Evolutionary conservation across 2,113 vertebrate species (phyloP).

Genomic region (Tragelaphus scriptus): DNA sequence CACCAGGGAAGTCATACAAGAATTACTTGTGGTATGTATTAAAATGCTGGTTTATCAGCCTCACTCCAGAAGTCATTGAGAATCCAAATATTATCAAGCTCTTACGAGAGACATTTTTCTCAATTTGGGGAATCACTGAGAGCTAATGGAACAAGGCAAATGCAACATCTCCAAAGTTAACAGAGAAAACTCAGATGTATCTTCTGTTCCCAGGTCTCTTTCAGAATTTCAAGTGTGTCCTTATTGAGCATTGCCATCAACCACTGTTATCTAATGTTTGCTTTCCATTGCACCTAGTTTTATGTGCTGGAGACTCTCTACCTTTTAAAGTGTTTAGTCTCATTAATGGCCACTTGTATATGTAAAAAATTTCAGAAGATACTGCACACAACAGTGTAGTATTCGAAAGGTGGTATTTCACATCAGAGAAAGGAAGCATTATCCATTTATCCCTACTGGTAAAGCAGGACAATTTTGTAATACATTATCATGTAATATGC

Average conservation of each 20-base stretch:
- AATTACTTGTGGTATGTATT: neutral
- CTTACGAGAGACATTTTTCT: neutral
- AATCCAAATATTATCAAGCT: neutral
- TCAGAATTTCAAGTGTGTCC: neutral
- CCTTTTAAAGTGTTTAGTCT: neutral
- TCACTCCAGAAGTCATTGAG: neutral
- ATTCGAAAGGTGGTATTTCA: neutral
- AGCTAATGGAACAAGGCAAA: neutral
- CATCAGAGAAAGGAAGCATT: neutral
- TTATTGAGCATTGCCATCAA: neutral
- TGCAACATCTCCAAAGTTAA: neutral
- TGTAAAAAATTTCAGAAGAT: neutral
- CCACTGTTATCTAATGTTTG: neutral
- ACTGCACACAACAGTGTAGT: neutral
- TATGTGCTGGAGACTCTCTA: neutral
- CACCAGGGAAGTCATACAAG: too few relatives aligned
- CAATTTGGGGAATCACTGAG: neutral
- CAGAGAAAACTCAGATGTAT: neutral
- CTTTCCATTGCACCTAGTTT: neutral
- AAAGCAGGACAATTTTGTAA: neutral
- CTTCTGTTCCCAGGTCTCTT: neutral
- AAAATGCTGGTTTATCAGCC: neutral
- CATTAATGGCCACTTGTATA: neutral
- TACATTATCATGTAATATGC: neutral
- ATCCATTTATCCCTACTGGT: neutral